These are phyloP conservation scores for Luidia sarsii DNA, from an alignment of 53 echinoderm and acorn worm genomes.

Conservation along the genomic window DNA sequence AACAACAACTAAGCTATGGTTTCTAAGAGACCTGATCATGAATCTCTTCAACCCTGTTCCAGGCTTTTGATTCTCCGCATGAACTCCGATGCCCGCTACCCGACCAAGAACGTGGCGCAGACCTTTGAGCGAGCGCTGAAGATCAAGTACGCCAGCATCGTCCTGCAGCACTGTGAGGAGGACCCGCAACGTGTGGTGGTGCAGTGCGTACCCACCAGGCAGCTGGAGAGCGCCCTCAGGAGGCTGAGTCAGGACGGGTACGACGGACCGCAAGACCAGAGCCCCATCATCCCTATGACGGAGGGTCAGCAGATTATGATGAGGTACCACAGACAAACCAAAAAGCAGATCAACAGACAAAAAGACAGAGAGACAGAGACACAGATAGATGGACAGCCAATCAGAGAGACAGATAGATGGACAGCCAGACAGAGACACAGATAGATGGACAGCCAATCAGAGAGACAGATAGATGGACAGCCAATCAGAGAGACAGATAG, in stretches of 20 bases:
- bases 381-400: too few relatives aligned
- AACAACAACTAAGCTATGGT: background rate
- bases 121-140: conserved; percentile 88
- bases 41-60: too few relatives aligned
- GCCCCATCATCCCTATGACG: conserved; percentile 79
- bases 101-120: conserved; percentile 70
- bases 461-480: too few relatives aligned
- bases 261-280: conserved; percentile 84
- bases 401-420: too few relatives aligned
- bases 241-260: conserved; percentile 77
- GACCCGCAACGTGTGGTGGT: conserved; percentile 78
- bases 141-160: conserved; percentile 87
- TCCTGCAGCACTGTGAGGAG: conserved; percentile 79
- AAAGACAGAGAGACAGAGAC: too few relatives aligned
- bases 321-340: too few relatives aligned
- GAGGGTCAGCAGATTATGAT: conserved; percentile 90
- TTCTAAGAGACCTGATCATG: background rate
- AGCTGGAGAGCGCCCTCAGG: conserved; percentile 76
- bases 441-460: too few relatives aligned
- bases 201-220: conserved; percentile 74
- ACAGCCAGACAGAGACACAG: too few relatives aligned
- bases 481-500: too few relatives aligned
- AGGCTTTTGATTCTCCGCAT: conserved; percentile 82
- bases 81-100: conserved; percentile 74
- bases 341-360: too few relatives aligned